Evolutionary conservation across 1,140 invertebrate genomes (phyloP).

Genomic region (Drosophila takahashii): DNA sequence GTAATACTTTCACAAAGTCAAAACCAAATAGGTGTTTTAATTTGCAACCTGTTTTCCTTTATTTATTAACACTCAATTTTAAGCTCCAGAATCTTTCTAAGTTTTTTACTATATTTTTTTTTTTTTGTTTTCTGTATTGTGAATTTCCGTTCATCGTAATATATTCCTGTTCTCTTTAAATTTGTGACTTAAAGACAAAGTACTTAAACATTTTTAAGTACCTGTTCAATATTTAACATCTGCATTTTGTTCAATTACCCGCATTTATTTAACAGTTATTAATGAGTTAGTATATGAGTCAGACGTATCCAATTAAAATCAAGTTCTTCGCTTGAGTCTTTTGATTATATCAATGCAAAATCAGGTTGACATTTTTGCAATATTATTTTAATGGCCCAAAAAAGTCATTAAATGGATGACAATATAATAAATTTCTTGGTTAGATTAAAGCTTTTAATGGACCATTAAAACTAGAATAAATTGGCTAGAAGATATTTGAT

Average conservation of each 20-base stretch:
- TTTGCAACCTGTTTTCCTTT: constrained; percentile 13
- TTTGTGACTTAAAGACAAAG: neutral
- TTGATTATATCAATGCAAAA: constrained; percentile 30
- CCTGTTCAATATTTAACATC: neutral
- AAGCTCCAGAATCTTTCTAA: neutral
- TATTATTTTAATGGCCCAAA: constrained; percentile 14
- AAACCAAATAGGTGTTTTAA: neutral
- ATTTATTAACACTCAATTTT: neutral
- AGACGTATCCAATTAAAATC: constrained; percentile 29
- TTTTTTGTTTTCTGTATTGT: neutral
- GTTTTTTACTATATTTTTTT: neutral
- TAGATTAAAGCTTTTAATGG: constrained; percentile 20
- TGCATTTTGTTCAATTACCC: constrained; percentile 6
- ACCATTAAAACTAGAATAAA: constrained; percentile 3
- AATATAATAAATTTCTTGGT: constrained; percentile 23
- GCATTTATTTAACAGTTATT: constrained; percentile 6
- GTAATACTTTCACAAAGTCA: constrained; percentile 35
- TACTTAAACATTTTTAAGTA: neutral
- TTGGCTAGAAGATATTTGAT: constrained; percentile 22
- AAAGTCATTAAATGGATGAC: constrained; percentile 4
- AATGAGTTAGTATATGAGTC: neutral
- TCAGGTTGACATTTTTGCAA: constrained; percentile 23
- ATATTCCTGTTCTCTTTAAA: neutral
- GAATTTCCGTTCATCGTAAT: neutral
- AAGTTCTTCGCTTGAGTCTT: constrained; percentile 54